phyloP scores from a whole-genome alignment of 2,113 vertebrate genomes.

The Rhea americana region DNA sequence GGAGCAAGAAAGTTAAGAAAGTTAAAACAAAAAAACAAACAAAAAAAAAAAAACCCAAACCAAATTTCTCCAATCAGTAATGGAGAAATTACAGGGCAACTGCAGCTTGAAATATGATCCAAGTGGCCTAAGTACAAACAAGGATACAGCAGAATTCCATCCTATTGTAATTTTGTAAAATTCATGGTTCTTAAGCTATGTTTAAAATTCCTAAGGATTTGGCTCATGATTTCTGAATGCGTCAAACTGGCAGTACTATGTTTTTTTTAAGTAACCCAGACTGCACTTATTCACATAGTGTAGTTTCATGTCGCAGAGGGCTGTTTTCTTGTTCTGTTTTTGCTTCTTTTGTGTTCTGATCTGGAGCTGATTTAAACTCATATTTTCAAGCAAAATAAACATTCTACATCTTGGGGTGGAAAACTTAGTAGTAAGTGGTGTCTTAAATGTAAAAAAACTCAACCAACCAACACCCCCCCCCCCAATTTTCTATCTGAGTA shows the following conservation, averaged over 20 bases:
- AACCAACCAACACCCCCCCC: not conserved
- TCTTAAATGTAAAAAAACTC: not conserved
- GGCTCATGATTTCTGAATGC: conserved; percentile 1
- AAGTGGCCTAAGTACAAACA: not conserved
- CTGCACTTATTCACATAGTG: not conserved
- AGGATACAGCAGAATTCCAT: conserved; percentile 49
- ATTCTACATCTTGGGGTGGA: not conserved
- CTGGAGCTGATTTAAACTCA: not conserved
- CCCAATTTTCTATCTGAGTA: not conserved
- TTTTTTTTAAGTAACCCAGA: conserved; percentile 38
- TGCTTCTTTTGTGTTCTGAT: not conserved
- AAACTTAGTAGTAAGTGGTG: not conserved
- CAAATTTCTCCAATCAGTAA: too few relatives aligned
- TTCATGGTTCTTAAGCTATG: conserved; percentile 32
- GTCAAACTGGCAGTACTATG: not conserved
- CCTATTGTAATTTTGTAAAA: conserved; percentile 50
- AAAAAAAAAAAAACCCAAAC: too few relatives aligned
- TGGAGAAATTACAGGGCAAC: not conserved
- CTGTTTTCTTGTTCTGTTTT: conserved; percentile 23
- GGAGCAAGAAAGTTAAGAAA: not conserved
- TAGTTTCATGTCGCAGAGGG: not conserved
- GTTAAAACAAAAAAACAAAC: too few relatives aligned
- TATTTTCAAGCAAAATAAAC: not conserved
- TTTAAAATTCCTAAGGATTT: conserved; percentile 46
- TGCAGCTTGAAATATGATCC: conserved; percentile 33